Evolutionary conservation across 2,113 vertebrate genomes (phyloP), one percentile per base, ranked within the genome.

Genomic region (Charina bottae): DNA sequence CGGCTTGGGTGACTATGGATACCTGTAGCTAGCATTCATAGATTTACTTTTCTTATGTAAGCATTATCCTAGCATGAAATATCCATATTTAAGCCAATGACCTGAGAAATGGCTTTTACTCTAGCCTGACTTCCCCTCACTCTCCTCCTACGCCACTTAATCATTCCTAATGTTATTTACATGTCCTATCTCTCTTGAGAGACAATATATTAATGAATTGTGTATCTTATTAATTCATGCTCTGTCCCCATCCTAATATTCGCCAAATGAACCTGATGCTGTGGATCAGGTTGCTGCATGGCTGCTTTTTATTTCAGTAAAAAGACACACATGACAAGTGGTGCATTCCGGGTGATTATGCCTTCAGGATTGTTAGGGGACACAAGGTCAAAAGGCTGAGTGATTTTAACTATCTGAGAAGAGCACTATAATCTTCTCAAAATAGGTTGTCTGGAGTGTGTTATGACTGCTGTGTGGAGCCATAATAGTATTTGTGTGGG

Each of bases 141-240:
- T 93, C 62, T 24, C 88, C 89, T 89, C 90, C 88, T 85, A 26
- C 23, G 93, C 96, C 90, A 93, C 78, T 93, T 54, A 23, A 72
- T 91, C 92, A 95, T 97, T 95, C 94, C 96, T 96, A 94, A 91
- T 93, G 96, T 96, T 96, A 97, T 96, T 96, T 94, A 95, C 28
- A 42, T 94, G 93, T 95, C 96, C 95, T 72, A 94, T 94, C 90
- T 94, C 95, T 90, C 93, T 93, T 95, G 96, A 94, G 93, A 97
- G 91, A 95, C 87, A 96, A 96, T 96, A 95, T 96, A 94, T 95
- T 97, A 97, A 98, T 97, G 97, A 97, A 96, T 91, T 93, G 93
- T 0, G 19, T 93, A 94, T 58, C 97, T 97, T 96, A 96, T 96
- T 95, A 94, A 0, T 93, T 90, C 26, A 3, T 28, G 91, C 90